Conservation (phyloP, 2,113 vertebrate species). For the Alethe diademata region DNA sequence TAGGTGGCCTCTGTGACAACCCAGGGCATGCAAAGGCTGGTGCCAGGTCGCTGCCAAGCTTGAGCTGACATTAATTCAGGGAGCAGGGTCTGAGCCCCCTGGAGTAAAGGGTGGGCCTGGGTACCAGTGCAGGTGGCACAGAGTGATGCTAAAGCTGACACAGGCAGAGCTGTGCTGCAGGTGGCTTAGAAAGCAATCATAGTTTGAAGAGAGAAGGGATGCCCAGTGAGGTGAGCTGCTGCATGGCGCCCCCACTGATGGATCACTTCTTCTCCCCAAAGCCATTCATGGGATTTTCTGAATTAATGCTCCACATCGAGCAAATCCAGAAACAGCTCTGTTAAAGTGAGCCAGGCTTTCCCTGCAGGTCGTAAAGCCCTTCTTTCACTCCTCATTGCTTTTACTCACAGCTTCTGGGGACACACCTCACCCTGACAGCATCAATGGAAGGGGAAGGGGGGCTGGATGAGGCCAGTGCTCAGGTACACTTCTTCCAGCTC, state of each 20-base stretch:
- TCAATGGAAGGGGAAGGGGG: background rate
- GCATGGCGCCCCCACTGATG: background rate
- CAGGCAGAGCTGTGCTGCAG: background rate
- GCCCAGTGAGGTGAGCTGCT: background rate
- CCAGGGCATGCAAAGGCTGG: background rate
- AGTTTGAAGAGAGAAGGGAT: background rate
- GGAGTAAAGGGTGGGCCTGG: background rate
- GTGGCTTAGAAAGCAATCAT: fast-evolving
- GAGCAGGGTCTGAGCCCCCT: background rate
- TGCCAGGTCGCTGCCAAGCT: fast-evolving
- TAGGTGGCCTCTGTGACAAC: background rate
- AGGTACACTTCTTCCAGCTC: background rate
- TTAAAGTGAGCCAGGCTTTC: background rate
- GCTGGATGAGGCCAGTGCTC: background rate
- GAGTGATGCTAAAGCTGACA: fast-evolving
- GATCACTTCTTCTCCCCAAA: background rate
- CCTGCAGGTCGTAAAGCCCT: background rate
- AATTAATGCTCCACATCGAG: background rate
- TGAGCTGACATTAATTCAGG: background rate
- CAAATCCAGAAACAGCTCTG: background rate
- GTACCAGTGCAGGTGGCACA: background rate
- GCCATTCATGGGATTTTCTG: background rate
- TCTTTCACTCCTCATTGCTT: background rate
- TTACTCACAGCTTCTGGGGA: background rate
- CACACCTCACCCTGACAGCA: background rate